Percentiles rank a stretch among this genome's conserved stretches.
phyloP scores from a whole-genome alignment of 1,140 invertebrate species.

The Apis cerana region DNA sequence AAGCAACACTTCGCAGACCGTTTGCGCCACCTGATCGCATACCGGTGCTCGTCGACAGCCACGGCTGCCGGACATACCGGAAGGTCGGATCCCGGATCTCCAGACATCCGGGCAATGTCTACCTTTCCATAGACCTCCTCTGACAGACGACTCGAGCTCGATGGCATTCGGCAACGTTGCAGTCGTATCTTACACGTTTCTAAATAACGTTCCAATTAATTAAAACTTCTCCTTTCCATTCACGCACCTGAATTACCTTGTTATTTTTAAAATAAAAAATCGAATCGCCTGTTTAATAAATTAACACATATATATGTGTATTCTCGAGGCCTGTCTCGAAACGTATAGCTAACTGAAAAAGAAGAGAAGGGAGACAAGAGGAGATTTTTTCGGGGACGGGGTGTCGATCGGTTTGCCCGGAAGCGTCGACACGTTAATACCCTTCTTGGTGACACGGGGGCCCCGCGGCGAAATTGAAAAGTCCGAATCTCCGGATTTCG shows the following conservation, averaged over 20 bases:
- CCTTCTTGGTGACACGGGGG: slow-evolving; percentile 28
- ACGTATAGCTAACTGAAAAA: too few species aligned
- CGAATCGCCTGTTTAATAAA: too few species aligned
- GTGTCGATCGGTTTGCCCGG: slow-evolving; percentile 1
- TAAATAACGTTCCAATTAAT: too few species aligned
- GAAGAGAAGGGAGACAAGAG: neutral
- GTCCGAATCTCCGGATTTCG: slow-evolving; percentile 66
- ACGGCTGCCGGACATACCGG: slow-evolving; percentile 62
- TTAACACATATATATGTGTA: too few species aligned
- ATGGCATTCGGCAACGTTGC: slow-evolving; percentile 45
- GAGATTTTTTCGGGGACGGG: neutral
- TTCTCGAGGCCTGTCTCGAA: too few species aligned
- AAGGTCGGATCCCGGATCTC: slow-evolving; percentile 59
- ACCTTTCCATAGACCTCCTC: slow-evolving; percentile 61
- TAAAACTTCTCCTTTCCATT: too few species aligned
- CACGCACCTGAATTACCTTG: too few species aligned
- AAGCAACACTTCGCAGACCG: slow-evolving; percentile 68
- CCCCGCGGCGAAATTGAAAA: slow-evolving; percentile 62
- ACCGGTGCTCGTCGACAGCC: slow-evolving; percentile 59
- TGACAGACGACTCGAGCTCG: slow-evolving; percentile 49
- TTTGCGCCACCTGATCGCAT: slow-evolving; percentile 69
- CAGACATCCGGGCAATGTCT: slow-evolving; percentile 66
- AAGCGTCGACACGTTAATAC: slow-evolving; percentile 45
- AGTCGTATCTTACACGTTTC: neutral
- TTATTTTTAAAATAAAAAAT: too few species aligned